These are phyloP conservation scores for Rhysida immarginata DNA, from an alignment of 1,140 invertebrate genomes.

Conservation along the genomic window DNA sequence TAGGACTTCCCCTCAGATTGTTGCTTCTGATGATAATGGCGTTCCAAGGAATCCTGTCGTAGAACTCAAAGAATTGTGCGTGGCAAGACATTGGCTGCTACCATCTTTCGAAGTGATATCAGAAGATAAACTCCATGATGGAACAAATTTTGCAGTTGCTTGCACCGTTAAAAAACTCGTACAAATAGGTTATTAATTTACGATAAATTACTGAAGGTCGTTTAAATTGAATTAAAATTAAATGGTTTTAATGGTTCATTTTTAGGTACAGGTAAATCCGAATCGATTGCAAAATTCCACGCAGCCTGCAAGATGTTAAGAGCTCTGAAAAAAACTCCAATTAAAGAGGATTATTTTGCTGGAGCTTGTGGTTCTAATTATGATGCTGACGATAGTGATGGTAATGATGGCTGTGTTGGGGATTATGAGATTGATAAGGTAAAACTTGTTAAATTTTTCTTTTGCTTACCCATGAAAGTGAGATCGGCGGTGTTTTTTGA, in stretches of 20 bases:
- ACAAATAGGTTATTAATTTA: conserved; percentile 54
- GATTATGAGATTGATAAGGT: too few species aligned
- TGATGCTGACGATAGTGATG: too few species aligned
- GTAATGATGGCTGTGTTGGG: too few species aligned
- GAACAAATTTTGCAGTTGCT: conserved; percentile 80
- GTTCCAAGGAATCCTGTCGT: conserved; percentile 73
- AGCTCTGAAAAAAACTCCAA: conserved; percentile 53
- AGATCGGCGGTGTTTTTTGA: not conserved
- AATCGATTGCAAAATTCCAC: conserved; percentile 84
- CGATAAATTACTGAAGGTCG: too few species aligned
- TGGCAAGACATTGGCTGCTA: conserved; percentile 84
- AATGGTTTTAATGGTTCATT: too few species aligned
- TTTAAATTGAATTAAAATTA: too few species aligned
- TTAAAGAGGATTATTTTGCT: conserved; percentile 43
- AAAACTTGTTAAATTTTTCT: too few species aligned
- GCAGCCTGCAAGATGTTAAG: conserved; percentile 88
- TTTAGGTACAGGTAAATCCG: conserved; percentile 71
- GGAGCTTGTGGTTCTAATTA: conserved; percentile 30
- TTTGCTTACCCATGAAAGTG: not conserved
- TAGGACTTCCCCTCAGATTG: too few species aligned
- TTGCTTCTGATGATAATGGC: conserved; percentile 31
- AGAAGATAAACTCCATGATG: conserved; percentile 80
- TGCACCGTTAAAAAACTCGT: conserved; percentile 65
- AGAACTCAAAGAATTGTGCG: conserved; percentile 87
- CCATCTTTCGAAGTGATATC: conserved; percentile 73